Evolutionary conservation across 2,113 vertebrate genomes (phyloP).

Genomic region (Elgaria multicarinata): DNA sequence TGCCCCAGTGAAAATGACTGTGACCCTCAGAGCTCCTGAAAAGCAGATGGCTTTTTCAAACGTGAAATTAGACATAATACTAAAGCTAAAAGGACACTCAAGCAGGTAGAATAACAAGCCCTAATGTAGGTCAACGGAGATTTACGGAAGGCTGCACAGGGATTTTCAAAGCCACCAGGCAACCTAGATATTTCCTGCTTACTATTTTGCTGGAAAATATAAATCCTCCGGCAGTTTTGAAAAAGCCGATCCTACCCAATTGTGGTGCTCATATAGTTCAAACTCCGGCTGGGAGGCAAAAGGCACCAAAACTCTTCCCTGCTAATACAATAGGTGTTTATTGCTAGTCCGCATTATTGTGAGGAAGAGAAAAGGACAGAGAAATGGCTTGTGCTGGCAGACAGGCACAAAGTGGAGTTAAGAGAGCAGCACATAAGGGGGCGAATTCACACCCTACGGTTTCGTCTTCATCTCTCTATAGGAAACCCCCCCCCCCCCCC

Average conservation of each 20-base stretch:
- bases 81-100: not conserved
- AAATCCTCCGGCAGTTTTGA: rapidly evolving
- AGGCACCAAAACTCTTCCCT: not conserved
- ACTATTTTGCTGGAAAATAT: slow-evolving; percentile 13
- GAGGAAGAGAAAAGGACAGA: slow-evolving; percentile 36
- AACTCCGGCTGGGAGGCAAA: not conserved
- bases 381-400: slow-evolving; percentile 47
- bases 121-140: not conserved
- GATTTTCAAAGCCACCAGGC: slow-evolving; percentile 33
- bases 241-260: rapidly evolving
- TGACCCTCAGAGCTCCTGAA: not conserved
- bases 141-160: not conserved
- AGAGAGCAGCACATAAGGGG: slow-evolving; percentile 46
- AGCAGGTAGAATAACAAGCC: not conserved
- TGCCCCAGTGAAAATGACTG: not conserved
- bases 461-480: rapidly evolving
- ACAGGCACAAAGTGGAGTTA: slow-evolving; percentile 40
- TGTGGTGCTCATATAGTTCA: not conserved
- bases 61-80: not conserved
- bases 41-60: not conserved
- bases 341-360: slow-evolving; percentile 56
- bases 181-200: not conserved
- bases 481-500: not conserved
- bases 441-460: not conserved
- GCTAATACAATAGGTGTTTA: slow-evolving; percentile 56